Evolutionary conservation across 1,140 invertebrate species (phyloP).

Genomic region (Drosophila oshimai): DNA sequence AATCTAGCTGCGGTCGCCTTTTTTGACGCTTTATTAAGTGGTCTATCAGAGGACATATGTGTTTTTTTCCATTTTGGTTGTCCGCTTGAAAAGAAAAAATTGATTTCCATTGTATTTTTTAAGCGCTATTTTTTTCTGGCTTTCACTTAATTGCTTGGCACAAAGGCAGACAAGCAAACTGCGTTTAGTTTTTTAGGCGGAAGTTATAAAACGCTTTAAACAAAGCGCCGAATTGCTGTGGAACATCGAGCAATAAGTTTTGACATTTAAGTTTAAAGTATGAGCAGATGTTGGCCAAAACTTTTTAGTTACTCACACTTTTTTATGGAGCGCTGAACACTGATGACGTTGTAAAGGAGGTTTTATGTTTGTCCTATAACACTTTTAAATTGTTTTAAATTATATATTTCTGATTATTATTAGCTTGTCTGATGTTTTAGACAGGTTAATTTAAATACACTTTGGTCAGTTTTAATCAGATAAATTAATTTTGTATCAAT

Average conservation of each 20-base stretch:
- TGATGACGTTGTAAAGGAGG: background rate
- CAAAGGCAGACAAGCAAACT: constrained; percentile 1
- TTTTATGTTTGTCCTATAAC: background rate
- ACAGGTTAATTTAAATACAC: background rate
- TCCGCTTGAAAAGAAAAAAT: background rate
- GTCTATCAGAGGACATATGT: constrained; percentile 45
- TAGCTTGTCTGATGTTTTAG: too few relatives aligned
- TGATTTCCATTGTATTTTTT: constrained; percentile 6
- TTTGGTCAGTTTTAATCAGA: background rate
- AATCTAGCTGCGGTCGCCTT: constrained; percentile 45
- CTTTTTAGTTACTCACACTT: constrained; percentile 25
- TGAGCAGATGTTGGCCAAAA: constrained; percentile 1
- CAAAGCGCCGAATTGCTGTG: background rate
- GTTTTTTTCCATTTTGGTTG: constrained; percentile 2
- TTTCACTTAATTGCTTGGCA: constrained; percentile 19
- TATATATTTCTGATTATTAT: background rate
- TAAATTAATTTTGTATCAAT: too few relatives aligned
- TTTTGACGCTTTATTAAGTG: constrained; percentile 51
- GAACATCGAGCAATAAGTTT: background rate
- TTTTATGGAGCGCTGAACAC: background rate
- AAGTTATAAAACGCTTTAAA: constrained; percentile 4
- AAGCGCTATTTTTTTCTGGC: constrained; percentile 12
- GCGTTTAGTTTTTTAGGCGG: constrained; percentile 22
- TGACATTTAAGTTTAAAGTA: background rate
- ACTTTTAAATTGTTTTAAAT: too few relatives aligned